A percentile compares a stretch with the other conserved stretches of the same genome.
Evolutionary conservation across 2,797 vertebrate genomes (phyloP).

Genomic region (Smutsia gigantea): DNA sequence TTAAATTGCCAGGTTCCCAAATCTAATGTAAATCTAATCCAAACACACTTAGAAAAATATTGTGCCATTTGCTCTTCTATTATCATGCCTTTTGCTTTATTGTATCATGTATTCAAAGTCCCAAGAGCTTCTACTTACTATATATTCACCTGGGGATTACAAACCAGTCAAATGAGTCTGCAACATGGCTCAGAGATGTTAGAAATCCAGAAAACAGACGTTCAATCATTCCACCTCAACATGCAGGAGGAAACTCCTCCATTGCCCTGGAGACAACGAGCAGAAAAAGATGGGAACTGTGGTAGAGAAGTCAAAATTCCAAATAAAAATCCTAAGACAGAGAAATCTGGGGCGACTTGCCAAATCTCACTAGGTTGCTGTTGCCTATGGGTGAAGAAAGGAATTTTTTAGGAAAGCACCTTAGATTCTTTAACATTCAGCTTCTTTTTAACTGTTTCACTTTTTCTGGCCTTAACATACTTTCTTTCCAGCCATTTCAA

Average conservation of each 20-base stretch:
- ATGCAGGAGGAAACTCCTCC: neutral
- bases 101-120: conserved; percentile 51
- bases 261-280: neutral
- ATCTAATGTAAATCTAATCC: conserved; percentile 59
- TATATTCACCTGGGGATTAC: conserved; percentile 8
- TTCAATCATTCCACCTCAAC: neutral
- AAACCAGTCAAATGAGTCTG: neutral
- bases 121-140: neutral
- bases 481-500: neutral
- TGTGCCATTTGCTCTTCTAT: conserved; percentile 59
- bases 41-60: conserved; percentile 51
- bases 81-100: conserved; percentile 20
- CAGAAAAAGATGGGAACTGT: neutral
- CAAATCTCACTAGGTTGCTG: neutral
- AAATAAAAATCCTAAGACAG: neutral
- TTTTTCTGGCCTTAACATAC: neutral
- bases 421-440: neutral
- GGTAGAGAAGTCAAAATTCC: neutral
- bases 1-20: conserved; percentile 55
- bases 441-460: neutral
- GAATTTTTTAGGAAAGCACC: neutral
- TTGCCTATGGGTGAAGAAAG: neutral
- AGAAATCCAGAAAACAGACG: neutral
- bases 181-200: neutral
- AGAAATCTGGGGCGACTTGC: neutral